These are phyloP conservation scores for Cuniculus paca DNA, from an alignment of 2,797 vertebrate species.

Conservation along the genomic window DNA sequence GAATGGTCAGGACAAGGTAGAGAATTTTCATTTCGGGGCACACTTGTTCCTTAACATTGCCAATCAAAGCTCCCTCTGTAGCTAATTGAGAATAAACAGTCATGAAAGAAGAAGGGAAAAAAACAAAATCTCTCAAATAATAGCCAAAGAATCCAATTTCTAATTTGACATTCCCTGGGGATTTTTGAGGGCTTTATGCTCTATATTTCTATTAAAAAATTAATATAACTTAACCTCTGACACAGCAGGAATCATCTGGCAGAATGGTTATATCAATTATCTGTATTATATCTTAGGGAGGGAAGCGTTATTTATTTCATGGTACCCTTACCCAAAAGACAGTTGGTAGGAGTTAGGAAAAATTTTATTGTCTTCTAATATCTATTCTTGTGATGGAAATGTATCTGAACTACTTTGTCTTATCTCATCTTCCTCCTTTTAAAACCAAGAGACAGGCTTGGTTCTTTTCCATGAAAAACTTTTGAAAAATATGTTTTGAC, in stretches of 20 bases:
- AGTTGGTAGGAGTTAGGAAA: constrained; percentile 70
- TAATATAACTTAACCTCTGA: constrained; percentile 78
- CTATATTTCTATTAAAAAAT: constrained; percentile 34
- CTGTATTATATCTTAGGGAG: constrained; percentile 33
- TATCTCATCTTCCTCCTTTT: constrained; percentile 72
- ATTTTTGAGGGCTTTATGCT: constrained; percentile 24
- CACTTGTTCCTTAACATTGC: neutral
- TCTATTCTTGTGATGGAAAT: constrained; percentile 80
- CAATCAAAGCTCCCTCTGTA: neutral
- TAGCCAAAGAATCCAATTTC: neutral
- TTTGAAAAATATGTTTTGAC: constrained; percentile 60
- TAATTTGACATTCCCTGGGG: neutral
- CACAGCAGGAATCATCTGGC: constrained; percentile 70
- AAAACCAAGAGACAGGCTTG: constrained; percentile 67
- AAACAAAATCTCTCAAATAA: neutral
- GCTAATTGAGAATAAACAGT: neutral
- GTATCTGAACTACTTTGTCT: constrained; percentile 81
- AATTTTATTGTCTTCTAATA: constrained; percentile 69
- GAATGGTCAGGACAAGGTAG: neutral
- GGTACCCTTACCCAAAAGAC: constrained; percentile 80
- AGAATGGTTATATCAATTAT: constrained; percentile 60
- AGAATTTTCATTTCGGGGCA: neutral
- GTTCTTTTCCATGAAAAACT: constrained; percentile 79
- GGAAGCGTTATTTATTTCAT: constrained; percentile 83
- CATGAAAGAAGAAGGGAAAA: neutral